Conservation (phyloP, 2,113 vertebrate genomes). For the Erpornis zantholeuca region DNA sequence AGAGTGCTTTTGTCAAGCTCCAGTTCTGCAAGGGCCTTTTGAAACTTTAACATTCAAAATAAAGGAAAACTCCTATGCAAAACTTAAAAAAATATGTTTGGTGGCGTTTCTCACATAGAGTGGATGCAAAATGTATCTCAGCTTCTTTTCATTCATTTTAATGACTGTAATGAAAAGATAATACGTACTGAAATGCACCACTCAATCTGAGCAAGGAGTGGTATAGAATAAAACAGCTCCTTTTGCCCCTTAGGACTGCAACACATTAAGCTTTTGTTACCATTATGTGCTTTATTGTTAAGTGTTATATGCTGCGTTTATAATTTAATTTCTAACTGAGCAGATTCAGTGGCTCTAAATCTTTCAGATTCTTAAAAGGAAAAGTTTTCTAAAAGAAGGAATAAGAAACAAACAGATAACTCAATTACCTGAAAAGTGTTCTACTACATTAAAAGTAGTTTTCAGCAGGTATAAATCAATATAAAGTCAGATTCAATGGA, state of each 20-base stretch:
- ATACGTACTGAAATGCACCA: background rate
- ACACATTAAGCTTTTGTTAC: slow-evolving; percentile 28
- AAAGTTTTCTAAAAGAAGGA: background rate
- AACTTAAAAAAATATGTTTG: background rate
- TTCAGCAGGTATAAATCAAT: background rate
- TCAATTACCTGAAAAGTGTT: slow-evolving; percentile 2
- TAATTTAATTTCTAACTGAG: slow-evolving; percentile 14
- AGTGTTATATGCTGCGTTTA: background rate
- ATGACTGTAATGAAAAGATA: slow-evolving; percentile 21
- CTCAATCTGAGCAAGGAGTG: background rate
- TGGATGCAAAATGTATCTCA: background rate
- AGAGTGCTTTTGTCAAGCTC: background rate
- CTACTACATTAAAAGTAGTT: background rate
- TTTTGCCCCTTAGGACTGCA: background rate
- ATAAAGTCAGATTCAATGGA: background rate
- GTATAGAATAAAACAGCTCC: background rate
- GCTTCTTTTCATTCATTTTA: slow-evolving; percentile 22
- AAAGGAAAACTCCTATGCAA: background rate
- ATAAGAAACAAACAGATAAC: background rate
- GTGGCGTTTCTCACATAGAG: background rate
- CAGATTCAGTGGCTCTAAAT: background rate
- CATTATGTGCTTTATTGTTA: slow-evolving; percentile 14
- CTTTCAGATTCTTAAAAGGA: background rate
- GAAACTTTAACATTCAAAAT: background rate
- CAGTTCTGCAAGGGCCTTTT: background rate